phyloP scores from a whole-genome alignment of 1,140 invertebrate genomes.

The Venustaconcha ellipsiformis region DNA sequence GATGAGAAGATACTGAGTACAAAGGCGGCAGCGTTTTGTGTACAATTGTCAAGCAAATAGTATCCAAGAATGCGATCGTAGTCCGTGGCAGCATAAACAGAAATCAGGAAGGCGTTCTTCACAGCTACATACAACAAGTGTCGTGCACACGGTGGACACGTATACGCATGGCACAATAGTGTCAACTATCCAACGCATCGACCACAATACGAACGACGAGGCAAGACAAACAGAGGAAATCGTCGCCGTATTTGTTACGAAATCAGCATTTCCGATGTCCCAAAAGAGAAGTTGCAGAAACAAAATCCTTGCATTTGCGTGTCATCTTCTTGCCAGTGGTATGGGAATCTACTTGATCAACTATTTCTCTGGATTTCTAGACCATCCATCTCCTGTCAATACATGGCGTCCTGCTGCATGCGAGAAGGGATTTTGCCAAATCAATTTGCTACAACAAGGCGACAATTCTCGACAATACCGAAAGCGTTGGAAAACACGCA shows the following conservation, averaged over 20 bases:
- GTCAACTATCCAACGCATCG: background rate
- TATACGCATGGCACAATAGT: background rate
- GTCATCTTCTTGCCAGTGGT: too few species aligned
- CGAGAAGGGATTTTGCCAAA: background rate
- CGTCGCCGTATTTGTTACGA: background rate
- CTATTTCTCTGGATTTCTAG: too few species aligned
- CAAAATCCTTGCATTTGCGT: too few species aligned
- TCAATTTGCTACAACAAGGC: background rate
- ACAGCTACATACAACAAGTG: too few species aligned
- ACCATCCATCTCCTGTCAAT: background rate
- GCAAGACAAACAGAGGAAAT: background rate
- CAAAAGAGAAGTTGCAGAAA: background rate
- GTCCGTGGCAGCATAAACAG: too few species aligned
- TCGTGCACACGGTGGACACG: too few species aligned
- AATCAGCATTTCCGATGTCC: background rate
- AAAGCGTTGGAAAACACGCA: constrained; percentile 11
- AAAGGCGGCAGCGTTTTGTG: constrained; percentile 1
- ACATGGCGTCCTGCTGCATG: background rate
- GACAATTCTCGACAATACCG: constrained; percentile 8
- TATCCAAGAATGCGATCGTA: background rate
- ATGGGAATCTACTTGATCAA: too few species aligned
- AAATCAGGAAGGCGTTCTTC: too few species aligned
- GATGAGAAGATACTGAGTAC: background rate
- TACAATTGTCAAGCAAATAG: background rate
- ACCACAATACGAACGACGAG: background rate